phyloP scores from a whole-genome alignment of 2,888 invertebrate genomes.

The Hybos culiciformis region DNA sequence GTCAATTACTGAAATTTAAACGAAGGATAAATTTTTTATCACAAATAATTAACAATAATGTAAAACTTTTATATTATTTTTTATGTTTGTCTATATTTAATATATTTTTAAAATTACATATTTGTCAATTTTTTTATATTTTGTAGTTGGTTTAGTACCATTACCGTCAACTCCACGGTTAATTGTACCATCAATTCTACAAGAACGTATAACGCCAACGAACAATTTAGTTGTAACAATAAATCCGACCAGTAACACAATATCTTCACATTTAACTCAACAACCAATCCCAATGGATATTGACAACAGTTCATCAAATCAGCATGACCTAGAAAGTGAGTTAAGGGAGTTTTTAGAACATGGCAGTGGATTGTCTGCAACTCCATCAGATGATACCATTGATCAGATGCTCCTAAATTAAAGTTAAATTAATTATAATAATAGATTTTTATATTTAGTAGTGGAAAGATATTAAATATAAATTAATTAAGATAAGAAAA shows the following conservation, averaged over 20 bases:
- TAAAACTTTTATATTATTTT: too few relatives aligned
- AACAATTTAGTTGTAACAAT: too few relatives aligned
- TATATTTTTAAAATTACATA: background rate
- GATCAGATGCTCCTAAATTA: conserved; percentile 36
- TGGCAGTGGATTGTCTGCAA: conserved; percentile 40
- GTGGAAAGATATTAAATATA: too few relatives aligned
- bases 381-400: conserved; percentile 30
- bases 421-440: background rate
- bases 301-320: conserved; percentile 25
- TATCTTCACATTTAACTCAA: conserved; percentile 11
- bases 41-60: too few relatives aligned
- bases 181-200: conserved; percentile 28
- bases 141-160: conserved; percentile 29
- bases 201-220: conserved; percentile 19
- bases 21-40: too few relatives aligned
- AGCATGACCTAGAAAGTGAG: conserved; percentile 50
- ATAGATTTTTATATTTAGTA: too few relatives aligned
- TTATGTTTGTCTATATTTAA: background rate
- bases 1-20: too few relatives aligned
- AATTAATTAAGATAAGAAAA: too few relatives aligned
- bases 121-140: background rate
- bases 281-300: conserved; percentile 32
- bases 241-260: background rate
- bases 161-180: conserved; percentile 24
- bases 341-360: conserved; percentile 57